Evolutionary conservation across 2,888 invertebrate species (phyloP), one percentile per base, ranked within the genome.

Genomic region (Thalpophila matura): DNA sequence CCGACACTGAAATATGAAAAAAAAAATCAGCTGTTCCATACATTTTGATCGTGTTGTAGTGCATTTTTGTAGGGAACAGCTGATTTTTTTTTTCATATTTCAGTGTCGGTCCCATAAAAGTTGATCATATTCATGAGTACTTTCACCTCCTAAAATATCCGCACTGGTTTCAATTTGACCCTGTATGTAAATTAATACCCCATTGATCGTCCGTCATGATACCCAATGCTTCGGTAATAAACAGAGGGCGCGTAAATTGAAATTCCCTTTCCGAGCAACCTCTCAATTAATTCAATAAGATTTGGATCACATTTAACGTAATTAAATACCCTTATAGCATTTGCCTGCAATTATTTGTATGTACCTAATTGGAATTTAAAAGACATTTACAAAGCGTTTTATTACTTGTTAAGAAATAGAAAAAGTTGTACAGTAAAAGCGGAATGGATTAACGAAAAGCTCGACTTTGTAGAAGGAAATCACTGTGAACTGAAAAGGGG

Each of bases 251-350:
- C 26, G 43, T 45, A 40, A 61, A 70, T 59, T 27, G 22, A 54
- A 61, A 77, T 60, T 58, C 37, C 46, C 33, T 27, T 22, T 5
- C 18, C 31, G 22, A 43, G 22, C 35, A 37, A 49, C 60, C 58
- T 64, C 47, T 40, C 42, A 73, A 70, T 74, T 74, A 63, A 76
- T 81, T 79, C 66, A 59, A 54, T 70, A 57, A 72, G 63, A 71
- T 75, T 65, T 31, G 57, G 61, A 65, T 80, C 67, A 54, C 33
- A 57, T 65, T 61, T 74, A 69, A 73, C 47, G 53, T 62, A 78
- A 82, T 81, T 67, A 78, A 77, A 79, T 77, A 53, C 50, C 61
- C 37, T 63, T 62, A 54, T 49, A 75, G 70, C 65, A 73, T 64
- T 68, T 64, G 46, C 50, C 59, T 42, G 4, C 54, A 56, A 62